These are phyloP conservation scores for Hydrolagus colliei DNA, from an alignment of 2,797 vertebrate species.

Conservation along the genomic window DNA sequence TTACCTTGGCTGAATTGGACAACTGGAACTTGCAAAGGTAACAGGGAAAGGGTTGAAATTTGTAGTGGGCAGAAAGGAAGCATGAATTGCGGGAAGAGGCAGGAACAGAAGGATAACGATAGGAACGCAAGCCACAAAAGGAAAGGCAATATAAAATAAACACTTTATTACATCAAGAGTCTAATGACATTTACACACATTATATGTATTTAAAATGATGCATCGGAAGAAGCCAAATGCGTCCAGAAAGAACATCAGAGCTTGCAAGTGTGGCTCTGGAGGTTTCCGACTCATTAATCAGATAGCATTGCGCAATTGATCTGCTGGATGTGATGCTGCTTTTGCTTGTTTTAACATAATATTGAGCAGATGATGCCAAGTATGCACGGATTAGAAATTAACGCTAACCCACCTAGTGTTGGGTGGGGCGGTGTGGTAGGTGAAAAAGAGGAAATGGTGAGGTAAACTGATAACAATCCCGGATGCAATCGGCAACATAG, in stretches of 20 bases:
- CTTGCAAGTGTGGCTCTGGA: neutral
- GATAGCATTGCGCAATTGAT: neutral
- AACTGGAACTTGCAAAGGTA: no score
- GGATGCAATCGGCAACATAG: neutral
- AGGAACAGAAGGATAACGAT: neutral
- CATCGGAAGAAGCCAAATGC: neutral
- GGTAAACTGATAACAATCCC: neutral
- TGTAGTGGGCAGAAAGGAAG: no score
- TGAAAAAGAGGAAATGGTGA: no score
- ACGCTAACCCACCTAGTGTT: neutral
- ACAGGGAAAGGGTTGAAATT: no score
- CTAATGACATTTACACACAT: neutral
- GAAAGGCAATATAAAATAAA: neutral
- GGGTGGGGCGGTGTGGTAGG: no score
- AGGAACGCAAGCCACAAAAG: slow-evolving; percentile 3
- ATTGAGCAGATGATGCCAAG: neutral
- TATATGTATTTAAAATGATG: neutral
- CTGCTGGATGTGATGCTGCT: neutral
- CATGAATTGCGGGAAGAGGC: neutral
- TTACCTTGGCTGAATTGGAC: no score
- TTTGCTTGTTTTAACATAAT: neutral
- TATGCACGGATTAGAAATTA: neutral
- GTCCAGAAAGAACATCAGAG: neutral
- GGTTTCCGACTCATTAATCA: no score
- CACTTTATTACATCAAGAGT: neutral